Conservation (phyloP, 1,140 invertebrate genomes). For the Cydia fagiglandana region DNA sequence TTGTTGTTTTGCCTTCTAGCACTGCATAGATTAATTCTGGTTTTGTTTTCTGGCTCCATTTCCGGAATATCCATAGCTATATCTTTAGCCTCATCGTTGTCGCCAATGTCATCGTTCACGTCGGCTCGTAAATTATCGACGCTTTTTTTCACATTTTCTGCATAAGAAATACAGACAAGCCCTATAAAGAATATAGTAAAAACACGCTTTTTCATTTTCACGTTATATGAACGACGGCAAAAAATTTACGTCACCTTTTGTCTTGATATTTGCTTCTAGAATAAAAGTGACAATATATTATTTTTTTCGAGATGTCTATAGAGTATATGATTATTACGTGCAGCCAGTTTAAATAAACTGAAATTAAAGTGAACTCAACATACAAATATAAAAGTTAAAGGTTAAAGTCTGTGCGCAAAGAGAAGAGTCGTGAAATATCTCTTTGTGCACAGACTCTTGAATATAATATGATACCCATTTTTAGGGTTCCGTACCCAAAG, state of each 20-base stretch:
- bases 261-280: conserved; percentile 15
- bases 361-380: background rate
- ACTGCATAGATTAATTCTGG: conserved; percentile 46
- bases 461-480: too few species aligned
- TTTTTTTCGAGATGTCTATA: background rate
- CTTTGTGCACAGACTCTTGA: too few species aligned
- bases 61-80: conserved; percentile 56
- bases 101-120: conserved; percentile 56
- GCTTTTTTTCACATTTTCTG: conserved; percentile 67
- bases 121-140: conserved; percentile 45
- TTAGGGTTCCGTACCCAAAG: too few species aligned
- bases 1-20: conserved; percentile 54
- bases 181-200: conserved; percentile 5
- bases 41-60: conserved; percentile 49
- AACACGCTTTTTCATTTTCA: conserved; percentile 8
- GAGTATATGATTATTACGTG: background rate
- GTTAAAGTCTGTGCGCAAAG: too few species aligned
- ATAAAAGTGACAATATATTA: background rate
- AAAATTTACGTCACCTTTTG: conserved; percentile 1
- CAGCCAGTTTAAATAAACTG: conserved; percentile 4
- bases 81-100: conserved; percentile 58
- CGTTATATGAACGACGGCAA: background rate
- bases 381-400: too few species aligned
- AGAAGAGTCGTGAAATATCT: too few species aligned
- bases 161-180: conserved; percentile 7